Evolutionary conservation across 2,888 invertebrate genomes (phyloP), one percentile per base, ranked within the genome.

Genomic region (Arctia plantaginis): DNA sequence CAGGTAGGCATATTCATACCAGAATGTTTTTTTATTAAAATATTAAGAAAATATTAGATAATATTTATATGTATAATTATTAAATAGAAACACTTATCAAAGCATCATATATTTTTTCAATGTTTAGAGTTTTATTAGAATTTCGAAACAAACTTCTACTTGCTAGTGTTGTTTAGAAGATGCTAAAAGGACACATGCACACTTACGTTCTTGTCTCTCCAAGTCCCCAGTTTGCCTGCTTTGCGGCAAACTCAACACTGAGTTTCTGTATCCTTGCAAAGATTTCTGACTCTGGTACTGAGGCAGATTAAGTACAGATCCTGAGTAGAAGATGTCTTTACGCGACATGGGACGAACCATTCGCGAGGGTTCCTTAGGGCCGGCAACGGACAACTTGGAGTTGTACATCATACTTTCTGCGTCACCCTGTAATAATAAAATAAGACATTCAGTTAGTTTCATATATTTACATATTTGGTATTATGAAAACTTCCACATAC

Each of bases 281-380:
- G 99, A 98, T 89, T 98, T 98, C 92, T 99, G 99, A 77, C 98
- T 98, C 91, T 98, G 98, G 94, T 98, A 99, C 93, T 99, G 99
- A 0, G 98, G 98, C 86, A 99, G 96, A 94, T 99, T 98, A 78
- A 98, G 96, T 39, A 99, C 98, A 68, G 99, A 99, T 47, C 99
- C 99, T 4, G 99, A 99, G 94, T 99, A 99, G 96, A 99, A 99
- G 88, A 99, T 99, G 93, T 99, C 99, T 90, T 99, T 99, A 72
- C 99, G 97, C 13, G 99, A 99, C 94, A 99, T 94, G 6, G 99
- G 99, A 30, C 99, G 97, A 27, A 98, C 97, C 96, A 98, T 98
- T 81, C 97, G 96, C 0, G 96, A 92, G 0, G 92, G 90, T 74
- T 94, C 95, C 39, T 80, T 86, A 0, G 90, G 85, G 0, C 90